A percentile compares a stretch with the other conserved stretches of the same genome.
These are phyloP conservation scores for Mastacembelus armatus DNA, from an alignment of 2,797 vertebrate genomes.

Conservation along the genomic window DNA sequence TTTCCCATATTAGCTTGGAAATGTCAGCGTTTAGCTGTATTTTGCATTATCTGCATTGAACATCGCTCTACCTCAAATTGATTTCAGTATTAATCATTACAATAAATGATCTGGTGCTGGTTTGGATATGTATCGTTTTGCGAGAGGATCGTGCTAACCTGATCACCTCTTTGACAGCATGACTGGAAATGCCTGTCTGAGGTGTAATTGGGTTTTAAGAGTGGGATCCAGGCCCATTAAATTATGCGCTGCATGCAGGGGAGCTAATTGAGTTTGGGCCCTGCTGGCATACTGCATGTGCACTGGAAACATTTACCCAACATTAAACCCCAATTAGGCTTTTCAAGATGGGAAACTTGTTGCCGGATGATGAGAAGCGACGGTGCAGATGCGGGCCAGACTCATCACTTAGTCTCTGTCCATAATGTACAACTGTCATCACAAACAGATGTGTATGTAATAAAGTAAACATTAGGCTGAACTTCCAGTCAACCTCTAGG, in stretches of 20 bases:
- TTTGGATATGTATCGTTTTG: slow-evolving; percentile 32
- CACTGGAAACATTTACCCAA: slow-evolving; percentile 81
- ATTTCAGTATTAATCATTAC: too few relatives aligned
- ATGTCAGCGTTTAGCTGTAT: slow-evolving; percentile 41
- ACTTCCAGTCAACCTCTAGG: background rate
- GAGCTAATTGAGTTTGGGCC: slow-evolving; percentile 79
- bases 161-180: slow-evolving; percentile 63
- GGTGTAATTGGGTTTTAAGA: slow-evolving; percentile 81
- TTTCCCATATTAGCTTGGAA: slow-evolving; percentile 34
- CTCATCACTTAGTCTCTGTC: slow-evolving; percentile 3
- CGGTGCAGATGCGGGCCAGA: slow-evolving; percentile 38
- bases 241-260: slow-evolving; percentile 76
- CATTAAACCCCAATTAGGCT: slow-evolving; percentile 79
- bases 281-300: slow-evolving; percentile 77
- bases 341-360: slow-evolving; percentile 69
- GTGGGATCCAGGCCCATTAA: slow-evolving; percentile 76
- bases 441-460: background rate
- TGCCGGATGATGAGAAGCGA: slow-evolving; percentile 53
- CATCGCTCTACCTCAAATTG: too few relatives aligned
- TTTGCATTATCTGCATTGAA: too few relatives aligned
- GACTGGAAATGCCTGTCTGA: slow-evolving; percentile 74
- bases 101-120: slow-evolving; percentile 16
- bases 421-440: background rate
- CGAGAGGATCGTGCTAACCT: slow-evolving; percentile 37
- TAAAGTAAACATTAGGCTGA: slow-evolving; percentile 7